phyloP scores from a whole-genome alignment of 2,113 vertebrate genomes.

The Martes martes region DNA sequence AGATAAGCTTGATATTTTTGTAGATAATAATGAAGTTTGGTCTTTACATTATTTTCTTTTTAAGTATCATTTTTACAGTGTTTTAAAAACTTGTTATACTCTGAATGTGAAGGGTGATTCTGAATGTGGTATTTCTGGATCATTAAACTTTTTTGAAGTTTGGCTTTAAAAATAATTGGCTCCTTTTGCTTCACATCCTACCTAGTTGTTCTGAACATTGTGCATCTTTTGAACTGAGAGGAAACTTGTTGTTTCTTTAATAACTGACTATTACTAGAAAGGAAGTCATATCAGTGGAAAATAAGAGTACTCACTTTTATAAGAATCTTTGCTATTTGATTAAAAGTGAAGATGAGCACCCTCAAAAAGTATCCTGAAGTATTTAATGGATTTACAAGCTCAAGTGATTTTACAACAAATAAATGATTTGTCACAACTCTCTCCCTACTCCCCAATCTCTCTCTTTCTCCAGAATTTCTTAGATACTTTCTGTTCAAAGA shows the following conservation, averaged over 20 bases:
- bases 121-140: neutral
- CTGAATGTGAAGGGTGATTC: neutral
- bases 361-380: neutral
- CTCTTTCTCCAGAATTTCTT: neutral
- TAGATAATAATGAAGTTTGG: neutral
- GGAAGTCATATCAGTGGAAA: neutral
- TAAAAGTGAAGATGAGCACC: neutral
- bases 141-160: neutral
- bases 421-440: neutral
- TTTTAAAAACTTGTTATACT: neutral
- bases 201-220: neutral
- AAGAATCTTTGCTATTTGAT: neutral
- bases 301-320: neutral
- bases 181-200: neutral
- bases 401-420: neutral
- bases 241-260: constrained; percentile 15
- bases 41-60: neutral
- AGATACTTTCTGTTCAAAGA: neutral
- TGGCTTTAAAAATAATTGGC: neutral
- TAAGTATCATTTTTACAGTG: neutral
- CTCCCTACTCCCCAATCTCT: neutral
- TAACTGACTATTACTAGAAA: neutral
- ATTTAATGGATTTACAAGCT: constrained; percentile 1
- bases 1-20: constrained; percentile 29
- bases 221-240: neutral